Base-by-base conservation (phyloP, 1,140 invertebrate species). In the Sarcophaga bullata region DNA sequence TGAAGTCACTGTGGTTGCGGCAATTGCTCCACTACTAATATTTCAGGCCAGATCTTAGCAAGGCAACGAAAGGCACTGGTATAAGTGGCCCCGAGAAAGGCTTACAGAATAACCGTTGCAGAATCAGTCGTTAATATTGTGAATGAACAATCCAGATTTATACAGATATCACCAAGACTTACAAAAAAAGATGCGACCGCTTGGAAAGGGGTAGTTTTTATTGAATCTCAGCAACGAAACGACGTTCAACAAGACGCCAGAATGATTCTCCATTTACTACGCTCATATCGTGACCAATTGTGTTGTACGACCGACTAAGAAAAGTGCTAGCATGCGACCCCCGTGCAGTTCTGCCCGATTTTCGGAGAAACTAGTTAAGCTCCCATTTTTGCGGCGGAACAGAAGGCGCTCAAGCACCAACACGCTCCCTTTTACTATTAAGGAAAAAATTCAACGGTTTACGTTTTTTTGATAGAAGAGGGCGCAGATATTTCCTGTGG, bases 1-100 rank as follows among this genome's bases (percentile, higher is more conserved):
- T 6, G 11, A 81, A 46, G 13, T 81, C 54, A 7, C 8, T 81
- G 19, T 81, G 80, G 80, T n/a, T 81, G 15, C 19, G 25, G 37
- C 54, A 47, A 11, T 68, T 81, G 10, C n/a, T n/a, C n/a, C n/a
- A n/a, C 80, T 54, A 15, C 1, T 49, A n/a, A n/a, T 68, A 8
- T 19, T 81, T 10, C 54, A 49, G 17, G n/a, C n/a, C 11, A 37
- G 46, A 81, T 81, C 15, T 47, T 81, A n/a, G 10, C 54, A 46
- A n/a, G n/a, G 37, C 47, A 13, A 13, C 13, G 3, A 37, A 49
- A 6, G 80, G 17, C 6, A 37, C 46, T 11, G 62, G 48, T 25
- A 81, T 6, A 58, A 37, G 6, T 7, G 62, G 0, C 10, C 80
- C n/a, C n/a, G n/a, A 47, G 17, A 15, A 81, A 9, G 9, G 80